A percentile compares a stretch with the other conserved stretches of the same genome.
Evolutionary conservation across 2,888 invertebrate species (phyloP).

Genomic region (Microctonus aethiopoides): DNA sequence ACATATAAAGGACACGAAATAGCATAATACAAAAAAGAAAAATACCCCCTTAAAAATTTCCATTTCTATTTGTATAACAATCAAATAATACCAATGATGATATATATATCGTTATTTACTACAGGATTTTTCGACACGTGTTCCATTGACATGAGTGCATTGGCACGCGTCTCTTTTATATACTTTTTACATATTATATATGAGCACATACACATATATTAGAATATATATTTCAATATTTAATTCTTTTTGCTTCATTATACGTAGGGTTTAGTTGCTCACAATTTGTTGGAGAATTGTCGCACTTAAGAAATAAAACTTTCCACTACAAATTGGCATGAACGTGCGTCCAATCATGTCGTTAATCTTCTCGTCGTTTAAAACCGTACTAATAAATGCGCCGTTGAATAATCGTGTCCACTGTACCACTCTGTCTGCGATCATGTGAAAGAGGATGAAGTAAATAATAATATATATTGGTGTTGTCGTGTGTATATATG

Average conservation of each 20-base stretch:
- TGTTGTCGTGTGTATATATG: neutral
- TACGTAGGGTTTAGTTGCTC: neutral
- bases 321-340: neutral
- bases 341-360: constrained; percentile 24
- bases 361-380: neutral
- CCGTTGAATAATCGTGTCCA: constrained; percentile 7
- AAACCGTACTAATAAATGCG: neutral
- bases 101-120: neutral
- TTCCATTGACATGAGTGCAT: neutral
- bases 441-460: constrained; percentile 10
- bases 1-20: neutral
- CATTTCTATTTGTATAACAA: neutral
- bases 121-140: constrained; percentile 20
- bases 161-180: constrained; percentile 27
- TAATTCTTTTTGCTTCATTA: neutral
- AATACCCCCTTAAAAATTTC: neutral
- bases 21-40: neutral
- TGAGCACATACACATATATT: neutral
- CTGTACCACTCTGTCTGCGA: constrained; percentile 2
- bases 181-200: neutral
- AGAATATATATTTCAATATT: neutral
- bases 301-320: neutral
- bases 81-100: neutral
- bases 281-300: constrained; percentile 3
- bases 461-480: no score